Base-by-base conservation (phyloP, 2,888 invertebrate species). In the Melipona bicolor region DNA sequence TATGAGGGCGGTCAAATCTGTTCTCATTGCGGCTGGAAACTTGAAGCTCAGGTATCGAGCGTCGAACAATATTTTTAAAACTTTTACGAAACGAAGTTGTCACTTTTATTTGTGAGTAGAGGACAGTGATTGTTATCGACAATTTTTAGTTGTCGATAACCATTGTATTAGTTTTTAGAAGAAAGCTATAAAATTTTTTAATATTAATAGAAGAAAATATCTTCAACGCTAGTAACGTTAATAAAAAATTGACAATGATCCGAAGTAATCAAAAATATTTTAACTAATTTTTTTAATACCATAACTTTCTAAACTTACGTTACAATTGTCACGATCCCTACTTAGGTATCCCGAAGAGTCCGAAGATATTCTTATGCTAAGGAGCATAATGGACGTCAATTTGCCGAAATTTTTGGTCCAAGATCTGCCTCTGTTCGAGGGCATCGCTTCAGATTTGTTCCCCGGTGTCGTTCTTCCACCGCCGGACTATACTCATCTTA, bases 1-100 rank as follows among this genome's bases (percentile, higher is more conserved):
- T 13, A 99, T 99, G 99, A 95, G 99, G 84, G 99, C 99, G 0
- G 98, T 99, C 0, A 99, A 99, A 93, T 97, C 98, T 0, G 99
- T 99, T 1, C 94, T 99, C 64, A 97, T 98, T 79, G 99, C 99
- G 0, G 98, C 99, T 0, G 98, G 98, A 17, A 98, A 98, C 62
- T 95, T 99, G 36, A 99, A 99, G 93, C 95, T 99, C 49, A 97
- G 98, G 72, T 98, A 98, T 94, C 98, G 56, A n/a, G 56, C 11
- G 13, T 4, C 11, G 13, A 59, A 59, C n/a, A 15, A n/a, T 24
- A 24, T 13, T 9, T 15, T n/a, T 15, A n/a, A 59, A 4, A 56
- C 5, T 56, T 56, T 15, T 13, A n/a, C 5, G 56, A 56, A 5
- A 43, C 43, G 43, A 43, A 43, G 43, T 43, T 43, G 43, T 27